Evolutionary conservation across 2,113 vertebrate genomes (phyloP), one percentile per base, ranked within the genome.

Genomic region (Nansenia antarctica): DNA sequence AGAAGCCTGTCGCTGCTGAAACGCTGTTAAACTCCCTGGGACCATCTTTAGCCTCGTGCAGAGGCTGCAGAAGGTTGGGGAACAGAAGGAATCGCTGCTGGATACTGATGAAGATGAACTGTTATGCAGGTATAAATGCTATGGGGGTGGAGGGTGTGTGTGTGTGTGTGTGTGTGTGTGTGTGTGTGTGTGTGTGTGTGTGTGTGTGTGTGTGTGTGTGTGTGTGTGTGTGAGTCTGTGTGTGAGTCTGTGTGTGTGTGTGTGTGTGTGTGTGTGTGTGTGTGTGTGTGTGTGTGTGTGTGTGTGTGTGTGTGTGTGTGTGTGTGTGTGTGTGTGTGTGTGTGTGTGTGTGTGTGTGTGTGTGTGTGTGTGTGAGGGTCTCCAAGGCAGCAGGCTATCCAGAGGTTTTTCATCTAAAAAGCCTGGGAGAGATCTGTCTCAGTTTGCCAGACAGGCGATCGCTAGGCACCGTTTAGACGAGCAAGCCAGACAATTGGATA

Each of bases 351-450:
- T 8, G 11, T 65, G 27, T 62, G 37, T 37, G 2, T 20, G 6
- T 52, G 37, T 5, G 45, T 8, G 61, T 9, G 31, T 34, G 34
- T 35, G 29, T 20, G 9, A 53, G 47, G 62, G 22, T 37, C 20
- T 34, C 18, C 62, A 45, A 37, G 52, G 53, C 61, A 34, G 31
- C 58, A 30, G 39, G 58, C 52, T 59, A 45, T 37, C 62, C 18
- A 35, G 12, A 54, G 26, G 30, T 62, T 64, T 27, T 53, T 37
- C 27, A 75, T 34, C 31, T 29, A 30, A 32, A 53, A 72, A 39
- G 29, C 22, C 32, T 5, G 20, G 24, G 37, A 71, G 60, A 68
- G 65, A 76, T 76, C 74, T 24, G 60, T 70, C 73, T 74, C 75
- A 29, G 20, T 42, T 67, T 67, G 53, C 54, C 55, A 47, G 60